phyloP scores from a whole-genome alignment of 2,797 vertebrate species.

The Cossypha polioptera region DNA sequence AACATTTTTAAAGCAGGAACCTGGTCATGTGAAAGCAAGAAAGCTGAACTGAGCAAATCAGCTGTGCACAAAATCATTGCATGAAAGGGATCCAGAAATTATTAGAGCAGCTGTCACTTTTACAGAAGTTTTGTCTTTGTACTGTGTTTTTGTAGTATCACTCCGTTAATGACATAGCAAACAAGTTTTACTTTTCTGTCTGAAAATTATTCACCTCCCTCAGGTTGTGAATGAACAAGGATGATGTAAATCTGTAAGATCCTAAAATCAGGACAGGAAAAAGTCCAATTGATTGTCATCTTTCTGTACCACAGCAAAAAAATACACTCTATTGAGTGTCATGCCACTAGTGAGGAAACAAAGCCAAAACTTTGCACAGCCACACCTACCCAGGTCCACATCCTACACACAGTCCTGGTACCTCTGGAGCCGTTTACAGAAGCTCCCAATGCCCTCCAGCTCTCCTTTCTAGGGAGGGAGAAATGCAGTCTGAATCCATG shows the following conservation, averaged over 20 bases:
- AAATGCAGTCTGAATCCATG: neutral
- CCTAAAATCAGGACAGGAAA: neutral
- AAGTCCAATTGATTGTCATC: neutral
- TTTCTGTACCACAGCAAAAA: neutral
- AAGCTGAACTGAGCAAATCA: neutral
- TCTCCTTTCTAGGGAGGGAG: neutral
- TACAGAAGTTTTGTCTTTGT: neutral
- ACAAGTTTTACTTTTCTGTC: neutral
- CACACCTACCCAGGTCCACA: neutral
- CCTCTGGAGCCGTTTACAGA: neutral
- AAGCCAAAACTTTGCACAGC: neutral
- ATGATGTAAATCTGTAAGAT: neutral
- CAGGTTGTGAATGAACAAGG: neutral
- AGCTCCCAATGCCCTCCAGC: neutral
- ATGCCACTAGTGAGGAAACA: neutral
- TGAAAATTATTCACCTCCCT: neutral
- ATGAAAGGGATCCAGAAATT: neutral
- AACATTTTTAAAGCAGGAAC: neutral
- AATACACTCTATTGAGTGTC: neutral
- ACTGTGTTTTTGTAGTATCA: neutral
- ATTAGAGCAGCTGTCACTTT: neutral
- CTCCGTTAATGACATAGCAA: neutral
- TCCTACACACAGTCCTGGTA: neutral
- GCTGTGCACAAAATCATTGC: neutral
- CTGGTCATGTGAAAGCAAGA: neutral